These are phyloP conservation scores for Rhabdornis inornatus DNA, from an alignment of 2,113 vertebrate genomes.

Conservation along the genomic window DNA sequence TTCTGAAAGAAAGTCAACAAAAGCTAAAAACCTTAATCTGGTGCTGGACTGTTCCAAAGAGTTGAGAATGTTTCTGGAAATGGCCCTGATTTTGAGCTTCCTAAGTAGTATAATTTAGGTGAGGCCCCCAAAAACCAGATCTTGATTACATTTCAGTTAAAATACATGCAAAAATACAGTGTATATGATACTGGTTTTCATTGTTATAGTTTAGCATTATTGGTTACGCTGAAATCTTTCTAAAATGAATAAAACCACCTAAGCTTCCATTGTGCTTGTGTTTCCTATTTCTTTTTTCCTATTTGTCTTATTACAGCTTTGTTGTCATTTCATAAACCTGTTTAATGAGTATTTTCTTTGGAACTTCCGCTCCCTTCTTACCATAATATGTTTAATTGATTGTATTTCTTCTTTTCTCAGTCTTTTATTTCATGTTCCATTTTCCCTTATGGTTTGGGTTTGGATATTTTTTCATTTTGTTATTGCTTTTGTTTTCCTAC, in stretches of 20 bases:
- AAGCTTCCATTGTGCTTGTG: neutral
- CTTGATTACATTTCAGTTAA: neutral
- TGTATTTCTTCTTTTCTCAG: neutral
- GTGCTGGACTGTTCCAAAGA: neutral
- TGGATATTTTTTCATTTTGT: neutral
- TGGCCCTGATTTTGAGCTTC: neutral
- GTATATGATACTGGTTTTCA: neutral
- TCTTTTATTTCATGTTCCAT: neutral
- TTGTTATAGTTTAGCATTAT: neutral
- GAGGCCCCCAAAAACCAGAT: neutral
- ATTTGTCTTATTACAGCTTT: neutral
- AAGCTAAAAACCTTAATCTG: neutral
- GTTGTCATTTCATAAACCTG: neutral
- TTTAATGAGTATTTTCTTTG: neutral
- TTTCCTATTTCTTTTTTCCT: conserved; percentile 36
- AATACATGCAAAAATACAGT: neutral
- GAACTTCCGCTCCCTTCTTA: neutral
- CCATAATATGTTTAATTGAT: neutral
- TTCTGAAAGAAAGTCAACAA: neutral
- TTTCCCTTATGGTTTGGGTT: neutral
- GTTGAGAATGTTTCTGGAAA: neutral
- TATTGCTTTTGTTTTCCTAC: neutral
- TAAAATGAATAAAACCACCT: conserved; percentile 36
- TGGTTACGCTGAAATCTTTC: neutral
- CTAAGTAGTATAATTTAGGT: neutral